Conservation (phyloP, 53 echinoderm and acorn worm species). For the Antedon mediterranea region DNA sequence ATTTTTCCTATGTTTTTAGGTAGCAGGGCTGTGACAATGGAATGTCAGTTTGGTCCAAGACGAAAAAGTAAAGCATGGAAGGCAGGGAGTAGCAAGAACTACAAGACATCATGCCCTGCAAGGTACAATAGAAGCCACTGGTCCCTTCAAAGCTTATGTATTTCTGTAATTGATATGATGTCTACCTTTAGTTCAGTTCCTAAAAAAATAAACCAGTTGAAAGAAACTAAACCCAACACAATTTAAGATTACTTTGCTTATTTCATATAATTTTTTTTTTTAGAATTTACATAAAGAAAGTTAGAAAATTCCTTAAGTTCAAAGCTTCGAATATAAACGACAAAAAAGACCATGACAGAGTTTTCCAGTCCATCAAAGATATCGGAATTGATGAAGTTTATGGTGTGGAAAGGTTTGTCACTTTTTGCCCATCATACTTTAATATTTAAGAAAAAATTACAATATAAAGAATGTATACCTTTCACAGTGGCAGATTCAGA, state of each 20-base stretch:
- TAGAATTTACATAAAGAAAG: constrained; percentile 50
- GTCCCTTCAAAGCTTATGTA: too few species aligned
- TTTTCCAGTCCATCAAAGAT: constrained; percentile 35
- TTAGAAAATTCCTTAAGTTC: constrained; percentile 30
- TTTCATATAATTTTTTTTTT: constrained; percentile 1
- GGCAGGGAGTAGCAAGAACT: constrained; percentile 9
- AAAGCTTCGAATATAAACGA: constrained; percentile 13
- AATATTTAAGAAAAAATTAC: too few species aligned
- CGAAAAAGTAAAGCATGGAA: constrained; percentile 33
- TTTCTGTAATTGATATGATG: too few species aligned
- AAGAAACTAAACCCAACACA: background rate
- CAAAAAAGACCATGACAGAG: constrained; percentile 24
- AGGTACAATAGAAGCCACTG: too few species aligned
- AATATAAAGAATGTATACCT: too few species aligned
- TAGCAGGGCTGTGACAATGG: constrained; percentile 43
- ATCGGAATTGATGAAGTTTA: constrained; percentile 21
- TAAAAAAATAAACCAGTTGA: too few species aligned
- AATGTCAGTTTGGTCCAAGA: constrained; percentile 48
- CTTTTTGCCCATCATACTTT: too few species aligned
- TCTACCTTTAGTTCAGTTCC: too few species aligned
- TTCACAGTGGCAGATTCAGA: too few species aligned
- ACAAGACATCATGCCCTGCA: constrained; percentile 42
- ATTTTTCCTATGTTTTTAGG: constrained; percentile 12
- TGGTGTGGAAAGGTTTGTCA: constrained; percentile 32
- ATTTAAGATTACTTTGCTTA: background rate